Conservation (phyloP, 2,113 vertebrate species). For the Strix uralensis region DNA sequence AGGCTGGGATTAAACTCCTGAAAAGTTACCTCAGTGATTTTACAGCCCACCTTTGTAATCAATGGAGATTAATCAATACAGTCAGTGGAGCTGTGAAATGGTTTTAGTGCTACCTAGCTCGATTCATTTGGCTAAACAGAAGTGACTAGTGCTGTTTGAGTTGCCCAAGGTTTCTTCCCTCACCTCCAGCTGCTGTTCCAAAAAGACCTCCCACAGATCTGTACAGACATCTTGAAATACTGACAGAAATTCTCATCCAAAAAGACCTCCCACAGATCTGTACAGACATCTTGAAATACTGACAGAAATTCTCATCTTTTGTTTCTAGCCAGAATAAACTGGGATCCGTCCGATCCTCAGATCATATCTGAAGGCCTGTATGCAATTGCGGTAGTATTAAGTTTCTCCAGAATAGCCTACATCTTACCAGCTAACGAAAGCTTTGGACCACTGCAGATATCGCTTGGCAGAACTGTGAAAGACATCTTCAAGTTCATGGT, state of each 20-base stretch:
- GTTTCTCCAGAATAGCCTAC: constrained; percentile 95
- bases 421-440: constrained; percentile 96
- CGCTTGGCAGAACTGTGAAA: constrained; percentile 92
- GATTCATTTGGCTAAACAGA: neutral
- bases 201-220: neutral
- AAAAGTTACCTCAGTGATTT: neutral
- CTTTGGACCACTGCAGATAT: constrained; percentile 95
- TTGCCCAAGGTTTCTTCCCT: neutral
- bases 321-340: constrained; percentile 87
- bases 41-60: neutral
- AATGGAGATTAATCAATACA: neutral
- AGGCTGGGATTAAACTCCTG: neutral
- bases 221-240: neutral
- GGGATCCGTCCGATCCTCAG: constrained; percentile 93
- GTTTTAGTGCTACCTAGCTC: neutral
- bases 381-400: constrained; percentile 93
- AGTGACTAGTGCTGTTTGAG: neutral
- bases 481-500: constrained; percentile 99
- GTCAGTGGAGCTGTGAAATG: neutral
- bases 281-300: neutral
- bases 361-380: constrained; percentile 97
- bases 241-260: constrained; percentile 4
- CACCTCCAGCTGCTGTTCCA: neutral
- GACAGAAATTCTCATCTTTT: constrained; percentile 39
- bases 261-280: neutral